These are phyloP conservation scores for Epistrophella euchroma DNA, from an alignment of 2,888 invertebrate species.

Conservation along the genomic window DNA sequence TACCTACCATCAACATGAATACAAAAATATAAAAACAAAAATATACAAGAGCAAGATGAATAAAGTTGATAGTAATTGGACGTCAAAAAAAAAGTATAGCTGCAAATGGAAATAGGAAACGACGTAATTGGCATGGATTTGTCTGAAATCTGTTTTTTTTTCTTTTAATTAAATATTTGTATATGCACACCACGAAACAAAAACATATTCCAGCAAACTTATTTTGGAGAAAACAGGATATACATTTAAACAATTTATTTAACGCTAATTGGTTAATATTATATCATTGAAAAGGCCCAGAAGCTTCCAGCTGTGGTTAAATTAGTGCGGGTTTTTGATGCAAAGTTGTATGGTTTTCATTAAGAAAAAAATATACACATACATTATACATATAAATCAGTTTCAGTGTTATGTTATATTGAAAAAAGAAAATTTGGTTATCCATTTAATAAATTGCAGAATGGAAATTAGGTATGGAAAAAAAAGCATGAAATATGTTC, in stretches of 20 bases:
- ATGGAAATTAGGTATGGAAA: no score
- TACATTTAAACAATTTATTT: neutral
- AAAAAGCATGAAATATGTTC: no score
- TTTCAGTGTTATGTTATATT: no score
- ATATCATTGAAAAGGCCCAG: neutral
- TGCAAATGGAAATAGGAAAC: slow-evolving; percentile 28
- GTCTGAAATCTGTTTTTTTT: slow-evolving; percentile 8
- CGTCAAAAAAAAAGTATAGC: slow-evolving; percentile 20
- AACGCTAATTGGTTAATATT: slow-evolving; percentile 19
- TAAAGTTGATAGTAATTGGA: slow-evolving; percentile 51
- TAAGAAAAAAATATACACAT: no score
- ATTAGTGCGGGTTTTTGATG: neutral
- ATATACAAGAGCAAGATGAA: slow-evolving; percentile 12
- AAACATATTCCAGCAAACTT: neutral
- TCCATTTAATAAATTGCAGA: no score
- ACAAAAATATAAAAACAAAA: neutral
- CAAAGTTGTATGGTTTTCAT: no score
- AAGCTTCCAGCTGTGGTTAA: neutral
- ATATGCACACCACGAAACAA: neutral
- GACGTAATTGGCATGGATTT: slow-evolving; percentile 42
- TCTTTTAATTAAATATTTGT: slow-evolving; percentile 23
- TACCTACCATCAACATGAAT: neutral
- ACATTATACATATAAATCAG: no score
- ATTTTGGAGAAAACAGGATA: neutral
- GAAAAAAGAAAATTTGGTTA: no score